Evolutionary conservation across 2,888 invertebrate genomes (phyloP), one percentile per base, ranked within the genome.

Genomic region (Brenthis hecate): DNA sequence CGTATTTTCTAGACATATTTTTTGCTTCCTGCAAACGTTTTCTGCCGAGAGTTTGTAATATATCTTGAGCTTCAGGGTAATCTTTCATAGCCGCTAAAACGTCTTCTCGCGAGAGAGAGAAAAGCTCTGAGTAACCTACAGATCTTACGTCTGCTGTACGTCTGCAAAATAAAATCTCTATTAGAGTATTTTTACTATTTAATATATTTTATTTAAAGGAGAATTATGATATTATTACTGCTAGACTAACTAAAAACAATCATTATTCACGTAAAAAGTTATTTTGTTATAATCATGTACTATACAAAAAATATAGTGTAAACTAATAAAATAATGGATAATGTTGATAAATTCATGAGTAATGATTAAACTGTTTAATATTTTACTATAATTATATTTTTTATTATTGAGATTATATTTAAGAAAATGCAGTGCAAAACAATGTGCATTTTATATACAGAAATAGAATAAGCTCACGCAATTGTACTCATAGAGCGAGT

Each of bases 121-220:
- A 99, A 28, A 99, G 92, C 86, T 99, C 99, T 0, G 98, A 98
- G 81, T 99, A 99, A 0, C 99, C 99, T 1, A 99, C 98, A 0
- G 98, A 98, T 66, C 98, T 94, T 3, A 99, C 99, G 84, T 99
- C 99, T 6, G 99, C 99, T 72, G 99, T 98, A 74, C 99, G 96
- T 82, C 98, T 98, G 84, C 5, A 56, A 58, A 16, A 56, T 60
- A n/a, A 16, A 43, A 61, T 50, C 72, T 23, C 68, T 61, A 56
- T 65, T 51, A 4, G 5, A 6, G 51, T 51, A 51, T 3, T 51
- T n/a, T 51, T 51, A 51, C 16, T 16, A 14, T 13, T 1, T 36
- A 36, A 36, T 8, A 28, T 28, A 28, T 28, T 28, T 28, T 28
- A 0, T 4, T 28, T 28, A 4, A 28, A 28, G 28, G 4, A 28